phyloP scores from a whole-genome alignment of 2,888 invertebrate species.

The Galerucella nymphaeae region DNA sequence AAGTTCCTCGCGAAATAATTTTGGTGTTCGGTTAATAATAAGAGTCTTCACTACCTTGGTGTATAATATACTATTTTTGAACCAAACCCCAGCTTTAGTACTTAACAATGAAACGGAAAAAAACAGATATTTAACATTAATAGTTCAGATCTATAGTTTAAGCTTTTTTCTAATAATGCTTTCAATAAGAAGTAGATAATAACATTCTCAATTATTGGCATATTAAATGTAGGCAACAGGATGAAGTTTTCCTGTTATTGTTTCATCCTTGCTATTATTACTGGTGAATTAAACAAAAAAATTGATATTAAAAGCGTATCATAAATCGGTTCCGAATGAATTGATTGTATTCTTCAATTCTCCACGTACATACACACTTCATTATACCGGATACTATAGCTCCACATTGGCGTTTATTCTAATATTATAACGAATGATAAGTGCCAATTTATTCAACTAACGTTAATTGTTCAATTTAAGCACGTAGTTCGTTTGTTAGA shows the following conservation, averaged over 20 bases:
- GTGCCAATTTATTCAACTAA: slow-evolving; percentile 28
- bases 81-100: too few species aligned
- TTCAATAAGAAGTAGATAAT: background rate
- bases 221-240: background rate
- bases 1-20: too few species aligned
- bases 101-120: too few species aligned
- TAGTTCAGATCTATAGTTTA: too few species aligned
- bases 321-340: slow-evolving; percentile 1
- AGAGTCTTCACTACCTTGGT: too few species aligned
- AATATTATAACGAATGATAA: slow-evolving; percentile 27
- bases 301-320: background rate
- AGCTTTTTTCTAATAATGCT: background rate
- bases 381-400: slow-evolving; percentile 25
- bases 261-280: background rate
- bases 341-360: background rate
- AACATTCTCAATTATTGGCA: background rate
- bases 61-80: too few species aligned
- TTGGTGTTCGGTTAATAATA: too few species aligned
- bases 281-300: background rate
- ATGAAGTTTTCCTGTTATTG: background rate
- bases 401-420: slow-evolving; percentile 11
- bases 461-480: slow-evolving; percentile 21
- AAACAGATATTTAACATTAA: too few species aligned
- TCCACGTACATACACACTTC: background rate
- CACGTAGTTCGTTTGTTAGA: background rate